Base-by-base conservation (phyloP, 1,140 invertebrate species). In the Ridgeia piscesae region DNA sequence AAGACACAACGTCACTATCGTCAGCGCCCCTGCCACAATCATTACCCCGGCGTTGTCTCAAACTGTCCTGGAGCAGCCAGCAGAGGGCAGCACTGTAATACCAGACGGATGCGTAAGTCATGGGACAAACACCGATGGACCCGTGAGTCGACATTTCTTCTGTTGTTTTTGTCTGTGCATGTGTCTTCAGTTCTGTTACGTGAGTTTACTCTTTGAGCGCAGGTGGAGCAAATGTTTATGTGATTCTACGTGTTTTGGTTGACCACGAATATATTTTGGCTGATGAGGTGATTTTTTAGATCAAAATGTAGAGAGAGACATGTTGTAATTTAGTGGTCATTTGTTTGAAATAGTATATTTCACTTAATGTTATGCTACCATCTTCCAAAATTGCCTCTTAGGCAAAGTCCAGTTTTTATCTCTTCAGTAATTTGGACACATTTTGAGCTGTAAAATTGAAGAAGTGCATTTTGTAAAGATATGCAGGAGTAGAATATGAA, bases 101-200 rank as follows among this genome's bases (percentile, higher is more conserved):
- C 58, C 58, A 77, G 89, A 90, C 21, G 89, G 89, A 34, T 34
- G 35, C 17, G 89, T 90, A 35, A 90, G 89, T 35, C 89, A 90
- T 90, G 33, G 31, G 33, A 90, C 89, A n/a, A 90, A 90, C n/a
- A 90, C 89, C 9, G 89, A 90, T 27, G 89, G 89, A 34, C 89
- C 89, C 1, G 89, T 90, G 35, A 90, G 89, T 90, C 33, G 35
- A 90, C 33, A 77, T 77, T 77, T 4, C 58, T 77, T 77, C 14
- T 21, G 27, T 21, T 77, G 17, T 17, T 77, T 77, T 77, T 77
- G 58, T 21, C 58, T 77, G 2, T 77, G 58, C 58, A 77, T 77
- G 58, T 42, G 11, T 21, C 2, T 17, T 77, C 58, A 77, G 11
- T 77, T 77, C 58, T 31, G 27, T 77, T 77, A 17, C 14, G 27